Evolutionary conservation across 1,140 invertebrate species (phyloP), one percentile per base, ranked within the genome.

Genomic region (Diorhabda sublineata): DNA sequence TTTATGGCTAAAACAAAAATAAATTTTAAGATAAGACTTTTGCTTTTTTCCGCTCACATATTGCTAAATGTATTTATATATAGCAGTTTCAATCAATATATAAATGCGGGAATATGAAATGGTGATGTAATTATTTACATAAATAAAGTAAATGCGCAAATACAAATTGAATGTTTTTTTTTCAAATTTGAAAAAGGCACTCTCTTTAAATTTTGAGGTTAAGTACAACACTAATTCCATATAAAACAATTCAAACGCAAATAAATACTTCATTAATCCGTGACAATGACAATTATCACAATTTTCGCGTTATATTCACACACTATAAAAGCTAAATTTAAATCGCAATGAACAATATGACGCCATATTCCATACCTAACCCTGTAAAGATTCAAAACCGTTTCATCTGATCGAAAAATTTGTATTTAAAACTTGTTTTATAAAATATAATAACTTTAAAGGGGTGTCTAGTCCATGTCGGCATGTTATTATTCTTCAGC

Each of bases 401-500:
- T 68, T 67, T 69, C 66, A 65, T 67, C 58, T 75, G 79, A 80
- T 81, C 74, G 78, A 75, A 69, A 74, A 73, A 45, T 26, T 26
- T 7, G 57, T 43, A 60, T 56, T 60, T 26, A 8, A 9, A 26
- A 43, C 57, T 42, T 8, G 45, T 61, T 66, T 67, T 68, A 62
- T 58, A 75, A 75, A 68, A 71, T 73, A 52, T 64, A 77, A 74
- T 69, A 74, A 75, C 75, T 74, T 77, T 75, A 57, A 73, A 75
- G 73, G 74, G 79, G 73, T 80, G 79, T 73, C 76, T 81, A 81
- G 80, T 85, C 86, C 86, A 86, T 86, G 87, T 86, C 86, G 84
- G 86, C 82, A 84, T 86, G 87, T 87, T 89, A 84, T 83, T 85
- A 88, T 88, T 79, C 78, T 79, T 79, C 77, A 76, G 77, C 87